phyloP scores from a whole-genome alignment of 2,888 invertebrate species.

The Stegana nigrithorax region DNA sequence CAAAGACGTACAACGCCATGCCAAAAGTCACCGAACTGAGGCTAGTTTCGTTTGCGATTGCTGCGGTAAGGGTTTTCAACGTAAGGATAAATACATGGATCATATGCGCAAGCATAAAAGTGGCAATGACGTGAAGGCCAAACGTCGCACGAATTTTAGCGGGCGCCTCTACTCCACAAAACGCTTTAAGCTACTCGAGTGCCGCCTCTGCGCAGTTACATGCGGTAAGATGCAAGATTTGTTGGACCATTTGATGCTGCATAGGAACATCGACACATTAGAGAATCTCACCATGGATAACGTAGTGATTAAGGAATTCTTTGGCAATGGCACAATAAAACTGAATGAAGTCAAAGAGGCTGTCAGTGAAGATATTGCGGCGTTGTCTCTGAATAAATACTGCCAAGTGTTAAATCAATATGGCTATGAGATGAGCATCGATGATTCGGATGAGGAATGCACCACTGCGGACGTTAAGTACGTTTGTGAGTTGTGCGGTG shows the following conservation, averaged over 20 bases:
- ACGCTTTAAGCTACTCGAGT: constrained; percentile 51
- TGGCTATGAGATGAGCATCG: constrained; percentile 64
- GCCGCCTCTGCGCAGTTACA: constrained; percentile 59
- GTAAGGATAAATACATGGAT: constrained; percentile 56
- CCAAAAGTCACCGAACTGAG: constrained; percentile 51
- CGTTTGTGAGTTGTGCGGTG: constrained; percentile 52
- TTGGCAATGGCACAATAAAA: constrained; percentile 29
- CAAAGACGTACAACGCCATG: constrained; percentile 62
- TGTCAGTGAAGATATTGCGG: constrained; percentile 46
- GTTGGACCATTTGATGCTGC: constrained; percentile 51
- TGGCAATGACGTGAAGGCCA: constrained; percentile 15
- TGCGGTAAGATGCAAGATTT: constrained; percentile 50
- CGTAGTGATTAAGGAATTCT: constrained; percentile 46
- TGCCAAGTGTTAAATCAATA: constrained; percentile 57
- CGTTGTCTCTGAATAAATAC: constrained; percentile 45
- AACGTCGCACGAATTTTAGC: constrained; percentile 52
- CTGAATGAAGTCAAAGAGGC: constrained; percentile 42
- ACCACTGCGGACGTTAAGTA: constrained; percentile 41
- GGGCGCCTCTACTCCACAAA: constrained; percentile 54
- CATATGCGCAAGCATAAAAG: constrained; percentile 52
- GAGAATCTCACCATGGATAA: constrained; percentile 33
- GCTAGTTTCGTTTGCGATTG: constrained; percentile 44
- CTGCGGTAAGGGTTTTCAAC: constrained; percentile 54
- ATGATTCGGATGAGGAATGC: constrained; percentile 63
- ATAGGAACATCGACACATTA: constrained; percentile 38